Conservation (phyloP, 1,140 invertebrate genomes). For the Anoplophora glabripennis region DNA sequence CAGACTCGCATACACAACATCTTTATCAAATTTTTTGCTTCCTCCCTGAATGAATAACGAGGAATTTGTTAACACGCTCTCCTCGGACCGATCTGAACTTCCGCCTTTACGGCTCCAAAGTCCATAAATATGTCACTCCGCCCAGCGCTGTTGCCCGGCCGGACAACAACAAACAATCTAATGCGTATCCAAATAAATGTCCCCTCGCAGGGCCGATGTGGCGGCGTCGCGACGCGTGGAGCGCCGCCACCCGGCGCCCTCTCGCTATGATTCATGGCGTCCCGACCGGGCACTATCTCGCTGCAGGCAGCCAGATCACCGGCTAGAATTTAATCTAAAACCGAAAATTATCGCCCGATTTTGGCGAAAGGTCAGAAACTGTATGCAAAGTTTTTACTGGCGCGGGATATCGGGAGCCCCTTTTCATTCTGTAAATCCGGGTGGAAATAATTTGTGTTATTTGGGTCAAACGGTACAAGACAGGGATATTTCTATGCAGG, state of each 20-base stretch:
- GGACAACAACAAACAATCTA: constrained; percentile 32
- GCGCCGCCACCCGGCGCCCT: constrained; percentile 9
- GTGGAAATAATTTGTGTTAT: no score
- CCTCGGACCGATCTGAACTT: no score
- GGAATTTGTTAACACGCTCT: no score
- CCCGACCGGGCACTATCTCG: constrained; percentile 2
- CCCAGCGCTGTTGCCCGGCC: constrained; percentile 22
- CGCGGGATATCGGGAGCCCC: no score
- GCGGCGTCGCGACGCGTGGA: constrained; percentile 11
- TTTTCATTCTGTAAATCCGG: no score
- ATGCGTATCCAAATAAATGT: constrained; percentile 34
- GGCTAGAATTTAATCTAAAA: constrained; percentile 8
- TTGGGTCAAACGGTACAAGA: no score
- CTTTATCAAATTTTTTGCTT: no score
- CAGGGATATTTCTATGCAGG: no score
- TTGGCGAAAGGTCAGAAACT: constrained; percentile 11
- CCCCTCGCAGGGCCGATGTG: constrained; percentile 14
- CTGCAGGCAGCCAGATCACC: constrained; percentile 3
- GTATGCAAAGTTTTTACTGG: constrained; percentile 8
- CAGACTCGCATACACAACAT: no score
- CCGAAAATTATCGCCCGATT: constrained; percentile 9
- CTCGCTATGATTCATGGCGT: constrained; percentile 18
- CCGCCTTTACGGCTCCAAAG: not conserved
- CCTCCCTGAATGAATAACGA: no score
- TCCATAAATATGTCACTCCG: constrained; percentile 21